phyloP scores from a whole-genome alignment of 2,888 invertebrate genomes.

The Panopea generosa region DNA sequence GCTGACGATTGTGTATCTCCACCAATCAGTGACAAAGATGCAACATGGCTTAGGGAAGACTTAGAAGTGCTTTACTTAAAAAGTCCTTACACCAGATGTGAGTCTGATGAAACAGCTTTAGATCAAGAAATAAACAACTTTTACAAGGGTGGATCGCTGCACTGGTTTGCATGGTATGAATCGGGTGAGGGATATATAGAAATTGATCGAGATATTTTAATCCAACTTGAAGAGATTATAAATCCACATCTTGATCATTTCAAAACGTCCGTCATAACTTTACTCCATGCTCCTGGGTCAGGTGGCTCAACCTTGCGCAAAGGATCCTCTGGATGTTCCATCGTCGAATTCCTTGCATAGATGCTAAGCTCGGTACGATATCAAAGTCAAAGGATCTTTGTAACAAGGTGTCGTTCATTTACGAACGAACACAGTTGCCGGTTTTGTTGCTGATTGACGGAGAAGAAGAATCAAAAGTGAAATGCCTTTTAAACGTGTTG shows the following conservation, averaged over 20 bases:
- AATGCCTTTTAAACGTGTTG: conserved; percentile 25
- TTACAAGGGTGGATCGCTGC: conserved; percentile 62
- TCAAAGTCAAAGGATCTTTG: conserved; percentile 33
- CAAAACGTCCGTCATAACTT: conserved; percentile 47
- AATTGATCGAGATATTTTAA: conserved; percentile 49
- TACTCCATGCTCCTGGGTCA: conserved; percentile 64
- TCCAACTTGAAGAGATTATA: conserved; percentile 15
- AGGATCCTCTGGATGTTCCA: conserved; percentile 62
- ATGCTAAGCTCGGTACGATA: conserved; percentile 36
- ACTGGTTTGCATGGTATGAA: conserved; percentile 60
- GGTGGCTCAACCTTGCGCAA: conserved; percentile 68
- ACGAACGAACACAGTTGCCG: conserved; percentile 49
- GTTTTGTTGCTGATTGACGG: conserved; percentile 63
- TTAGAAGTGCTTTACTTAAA: conserved; percentile 61
- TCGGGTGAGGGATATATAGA: conserved; percentile 36
- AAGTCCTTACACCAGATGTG: conserved; percentile 31
- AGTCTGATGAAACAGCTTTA: conserved; percentile 31
- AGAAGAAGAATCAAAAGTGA: conserved; percentile 61
- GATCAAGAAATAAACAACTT: conserved; percentile 59
- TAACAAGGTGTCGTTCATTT: conserved; percentile 43
- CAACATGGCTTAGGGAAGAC: conserved; percentile 60
- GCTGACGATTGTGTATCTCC: not conserved
- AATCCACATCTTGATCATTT: conserved; percentile 20
- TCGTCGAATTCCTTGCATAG: conserved; percentile 48
- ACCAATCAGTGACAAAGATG: conserved; percentile 28